Evolutionary conservation across 2,888 invertebrate species (phyloP).

Genomic region (Teleiodes luculella): DNA sequence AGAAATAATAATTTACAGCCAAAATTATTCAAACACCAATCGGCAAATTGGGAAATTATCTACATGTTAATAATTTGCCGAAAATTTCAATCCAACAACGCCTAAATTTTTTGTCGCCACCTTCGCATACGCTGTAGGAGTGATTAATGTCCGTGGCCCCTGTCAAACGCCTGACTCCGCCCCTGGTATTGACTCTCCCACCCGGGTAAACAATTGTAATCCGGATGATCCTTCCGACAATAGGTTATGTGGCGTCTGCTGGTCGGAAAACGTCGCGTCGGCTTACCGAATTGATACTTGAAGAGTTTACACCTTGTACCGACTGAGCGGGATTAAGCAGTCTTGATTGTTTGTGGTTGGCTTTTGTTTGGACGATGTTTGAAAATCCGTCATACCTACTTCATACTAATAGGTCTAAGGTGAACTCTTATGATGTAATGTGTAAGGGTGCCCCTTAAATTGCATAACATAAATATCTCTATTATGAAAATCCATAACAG

Average conservation of each 20-base stretch:
- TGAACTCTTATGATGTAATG: too few species aligned
- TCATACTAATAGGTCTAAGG: background rate
- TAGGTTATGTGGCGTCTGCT: slow-evolving; percentile 35
- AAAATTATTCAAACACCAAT: too few species aligned
- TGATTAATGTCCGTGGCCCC: background rate
- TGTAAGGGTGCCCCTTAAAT: too few species aligned
- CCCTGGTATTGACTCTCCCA: slow-evolving; percentile 17
- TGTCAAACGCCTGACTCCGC: slow-evolving; percentile 1
- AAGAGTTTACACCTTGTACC: background rate
- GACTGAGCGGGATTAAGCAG: background rate
- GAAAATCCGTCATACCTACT: background rate
- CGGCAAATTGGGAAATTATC: too few species aligned
- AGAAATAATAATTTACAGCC: too few species aligned
- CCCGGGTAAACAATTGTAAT: slow-evolving; percentile 34
- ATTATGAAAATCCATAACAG: too few species aligned
- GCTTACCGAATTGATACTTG: slow-evolving; percentile 11
- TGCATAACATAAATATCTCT: too few species aligned
- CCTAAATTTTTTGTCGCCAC: too few species aligned
- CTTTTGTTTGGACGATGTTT: background rate
- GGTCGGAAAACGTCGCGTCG: slow-evolving; percentile 15
- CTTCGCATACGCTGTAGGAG: too few species aligned
- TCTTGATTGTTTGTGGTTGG: background rate
- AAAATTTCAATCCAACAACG: too few species aligned
- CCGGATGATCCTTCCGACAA: slow-evolving; percentile 38
- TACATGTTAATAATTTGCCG: too few species aligned